Conservation (phyloP, 2,113 vertebrate species). For the Pelvicachromis taeniatus region DNA sequence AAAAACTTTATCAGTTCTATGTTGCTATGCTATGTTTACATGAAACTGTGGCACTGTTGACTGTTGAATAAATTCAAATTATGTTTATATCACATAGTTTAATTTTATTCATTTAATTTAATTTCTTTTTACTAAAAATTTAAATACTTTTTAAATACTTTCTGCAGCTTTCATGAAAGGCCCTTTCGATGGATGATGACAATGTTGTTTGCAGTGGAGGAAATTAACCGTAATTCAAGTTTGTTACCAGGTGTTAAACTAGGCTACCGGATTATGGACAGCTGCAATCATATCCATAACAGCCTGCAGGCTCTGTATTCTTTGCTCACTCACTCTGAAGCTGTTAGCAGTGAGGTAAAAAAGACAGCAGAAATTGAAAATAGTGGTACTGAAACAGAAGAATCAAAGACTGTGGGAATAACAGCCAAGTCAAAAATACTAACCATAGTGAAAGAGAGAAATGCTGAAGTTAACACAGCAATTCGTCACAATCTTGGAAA, state of each 20-base stretch:
- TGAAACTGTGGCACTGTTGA: too few species aligned
- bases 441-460: neutral
- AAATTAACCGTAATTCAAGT: conserved; percentile 65
- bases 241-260: conserved; percentile 64
- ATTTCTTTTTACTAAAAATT: too few species aligned
- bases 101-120: neutral
- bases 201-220: conserved; percentile 69
- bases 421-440: neutral
- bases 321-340: conserved; percentile 41
- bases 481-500: neutral
- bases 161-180: conserved; percentile 55
- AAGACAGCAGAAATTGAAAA: neutral
- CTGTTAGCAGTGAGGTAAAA: neutral
- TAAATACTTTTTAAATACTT: too few species aligned
- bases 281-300: conserved; percentile 69
- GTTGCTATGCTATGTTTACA: too few species aligned
- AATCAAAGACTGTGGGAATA: neutral
- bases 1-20: too few species aligned
- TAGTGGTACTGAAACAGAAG: neutral
- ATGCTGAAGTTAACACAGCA: neutral
- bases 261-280: conserved; percentile 68
- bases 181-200: conserved; percentile 60
- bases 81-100: neutral
- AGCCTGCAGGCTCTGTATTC: conserved; percentile 57
- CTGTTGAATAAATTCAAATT: too few species aligned